Base-by-base conservation (phyloP, 2,888 invertebrate species). In the Criorhina ranunculi region DNA sequence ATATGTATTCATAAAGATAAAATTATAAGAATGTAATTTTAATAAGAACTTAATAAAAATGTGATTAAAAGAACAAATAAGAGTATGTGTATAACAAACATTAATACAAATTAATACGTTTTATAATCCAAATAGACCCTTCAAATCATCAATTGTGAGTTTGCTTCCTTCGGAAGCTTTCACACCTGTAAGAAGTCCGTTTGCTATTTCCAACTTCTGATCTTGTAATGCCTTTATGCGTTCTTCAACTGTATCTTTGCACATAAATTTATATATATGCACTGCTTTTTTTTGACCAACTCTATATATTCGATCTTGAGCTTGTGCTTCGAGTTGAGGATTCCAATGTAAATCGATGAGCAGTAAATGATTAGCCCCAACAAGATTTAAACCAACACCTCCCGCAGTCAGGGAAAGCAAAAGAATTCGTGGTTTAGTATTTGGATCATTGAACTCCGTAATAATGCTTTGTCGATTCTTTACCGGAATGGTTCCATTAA, bases 311-410 rank as follows among this genome's bases (percentile, higher is more conserved):
- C 99, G 93, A 92, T 99, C 99, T 92, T 97, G 97, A 0, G 98
- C 99, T 91, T 99, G 99, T 49, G 95, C 94, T 92, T 99, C 99
- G 53, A 99, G 92, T 89, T 98, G 98, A 0, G 99, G 99, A 93
- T 99, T 99, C 98, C 98, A 99, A 92, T 99, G 98, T 66, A 98
- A 94, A 92, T 99, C 99, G 19, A 98, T 91, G 35, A 99, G 92
- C 33, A 98, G 93, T 55, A 99, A 93, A 91, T 99, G 97, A 93
- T 97, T 98, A 0, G 96, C 99, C 1, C 98, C 99, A 73, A 96
- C 94, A 67, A 99, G 93, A 93, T 99, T 99, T 11, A 99, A 93
- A 0, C 99, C 99, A 12, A 98, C 98, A 29, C 98, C 99, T 55
- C 98, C 99, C 46, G 99, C 98, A 78, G 96, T 96, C 31, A 99